Base-by-base conservation (phyloP, 2,113 vertebrate species). In the Eublepharis macularius region DNA sequence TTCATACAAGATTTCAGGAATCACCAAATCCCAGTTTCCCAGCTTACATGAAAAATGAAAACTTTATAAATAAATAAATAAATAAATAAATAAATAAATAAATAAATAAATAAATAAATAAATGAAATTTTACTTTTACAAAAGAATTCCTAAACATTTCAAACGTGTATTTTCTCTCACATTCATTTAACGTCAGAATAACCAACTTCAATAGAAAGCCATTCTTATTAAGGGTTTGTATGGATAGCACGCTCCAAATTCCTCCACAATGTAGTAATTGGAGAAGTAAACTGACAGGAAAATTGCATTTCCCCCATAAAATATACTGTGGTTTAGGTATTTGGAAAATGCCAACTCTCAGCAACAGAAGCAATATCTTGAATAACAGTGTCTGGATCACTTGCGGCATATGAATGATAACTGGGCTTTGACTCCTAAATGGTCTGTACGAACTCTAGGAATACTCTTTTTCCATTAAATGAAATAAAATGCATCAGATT, bases 21-120 rank as follows among this genome's bases (percentile, higher is more conserved):
- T 57, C 54, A 57, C 54, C 54, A 57, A 6, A 57, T 24, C 19
- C 54, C 0, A 47, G 26, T 0, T 0, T 0, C 13, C 54, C 13
- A 0, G 3, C 57, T 63, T 11, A 6, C 36, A 1, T 0, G 0
- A 77, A 1, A 1, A 14, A 9, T 0, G 4, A 43, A 11, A 0
- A n/a, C n/a, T n/a, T n/a, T n/a, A n/a, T n/a, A n/a, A n/a, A n/a
- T n/a, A n/a, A n/a, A n/a, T n/a, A n/a, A n/a, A n/a, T n/a, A n/a
- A n/a, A n/a, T n/a, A n/a, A n/a, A n/a, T n/a, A n/a, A n/a, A n/a
- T n/a, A n/a, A n/a, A n/a, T n/a, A n/a, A n/a, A n/a, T n/a, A n/a
- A n/a, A n/a, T n/a, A n/a, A n/a, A n/a, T n/a, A n/a, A n/a, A n/a
- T n/a, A n/a, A n/a, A n/a, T n/a, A n/a, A n/a, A n/a, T n/a, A n/a